Evolutionary conservation across 2,888 invertebrate genomes (phyloP), one percentile per base, ranked within the genome.

Genomic region (Zaprionus obscuricornis): DNA sequence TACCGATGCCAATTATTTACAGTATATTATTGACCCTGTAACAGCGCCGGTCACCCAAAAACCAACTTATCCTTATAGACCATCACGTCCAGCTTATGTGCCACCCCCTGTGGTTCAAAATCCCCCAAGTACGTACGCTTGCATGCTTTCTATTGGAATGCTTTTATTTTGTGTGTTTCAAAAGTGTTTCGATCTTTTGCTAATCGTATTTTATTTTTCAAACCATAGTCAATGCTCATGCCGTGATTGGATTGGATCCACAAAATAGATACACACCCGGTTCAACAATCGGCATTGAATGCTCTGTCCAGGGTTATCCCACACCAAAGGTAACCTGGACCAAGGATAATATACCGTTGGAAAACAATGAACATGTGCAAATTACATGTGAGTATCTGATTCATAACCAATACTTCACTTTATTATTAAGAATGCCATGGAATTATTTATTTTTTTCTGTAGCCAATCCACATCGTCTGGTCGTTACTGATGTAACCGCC

Each of bases 291-390:
- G 92, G 91, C 31, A 91, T 97, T 62, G 92, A 92, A 8, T 97
- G 97, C 87, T 92, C 93, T 22, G 95, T 95, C 34, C 93, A 94
- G 69, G 96, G 97, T 2, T 94, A 93, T 89, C 96, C 96, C 0
- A 90, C 91, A 49, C 96, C 96, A 2, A 91, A 92, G 66, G 94
- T 97, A 2, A 91, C 92, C 56, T 98, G 97, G 97, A 95, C 93
- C 88, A 96, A 96, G 90, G 94, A 97, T 87, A 93, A 93, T 36
- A 89, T 90, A 20, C 91, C 90, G 1, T 85, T 96, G 8, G 60
- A 77, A 17, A 76, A 92, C 18, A 91, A 91, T 49, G 92, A 93
- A 46, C 92, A 93, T 64, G 90, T 94, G 51, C 91, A 92, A 78
- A 92, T 95, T 74, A 92, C 93, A 73, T 93, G 96, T 95, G 90